These are phyloP conservation scores for Empidonax alnorum DNA, from an alignment of 2,113 vertebrate genomes.

Conservation along the genomic window DNA sequence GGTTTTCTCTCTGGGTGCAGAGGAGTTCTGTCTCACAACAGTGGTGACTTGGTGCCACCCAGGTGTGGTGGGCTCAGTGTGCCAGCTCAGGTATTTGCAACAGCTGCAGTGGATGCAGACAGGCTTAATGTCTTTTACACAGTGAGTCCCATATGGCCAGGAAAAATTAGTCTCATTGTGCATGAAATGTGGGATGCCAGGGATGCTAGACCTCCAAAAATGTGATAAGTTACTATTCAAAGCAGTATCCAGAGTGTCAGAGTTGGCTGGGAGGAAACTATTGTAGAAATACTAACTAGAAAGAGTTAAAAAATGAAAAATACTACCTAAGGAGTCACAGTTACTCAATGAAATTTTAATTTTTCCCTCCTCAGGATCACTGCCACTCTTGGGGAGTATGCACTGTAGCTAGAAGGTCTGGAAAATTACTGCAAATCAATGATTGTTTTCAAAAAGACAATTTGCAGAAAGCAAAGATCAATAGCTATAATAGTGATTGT, in stretches of 20 bases:
- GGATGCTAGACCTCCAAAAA: not conserved
- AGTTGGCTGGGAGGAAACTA: not conserved
- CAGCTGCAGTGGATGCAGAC: not conserved
- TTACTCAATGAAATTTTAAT: not conserved
- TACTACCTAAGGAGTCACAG: not conserved
- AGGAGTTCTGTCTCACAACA: not conserved
- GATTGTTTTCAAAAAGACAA: not conserved
- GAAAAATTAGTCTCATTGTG: not conserved
- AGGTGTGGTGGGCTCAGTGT: not conserved
- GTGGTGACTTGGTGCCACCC: not conserved
- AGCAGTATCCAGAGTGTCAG: not conserved
- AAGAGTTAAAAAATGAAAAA: not conserved
- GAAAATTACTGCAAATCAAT: not conserved
- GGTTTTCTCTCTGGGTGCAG: not conserved
- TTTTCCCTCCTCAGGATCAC: not conserved
- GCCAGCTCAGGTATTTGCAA: rapidly evolving
- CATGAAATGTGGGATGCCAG: not conserved
- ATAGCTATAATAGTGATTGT: not conserved
- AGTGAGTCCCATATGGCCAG: not conserved
- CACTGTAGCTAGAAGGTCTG: not conserved
- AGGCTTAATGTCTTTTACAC: not conserved
- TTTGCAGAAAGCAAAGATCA: not conserved
- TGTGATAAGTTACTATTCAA: not conserved
- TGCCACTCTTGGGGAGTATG: not conserved
- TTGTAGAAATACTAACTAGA: not conserved